Conservation (phyloP, 2,113 vertebrate species). For the Mesocricetus auratus region DNA sequence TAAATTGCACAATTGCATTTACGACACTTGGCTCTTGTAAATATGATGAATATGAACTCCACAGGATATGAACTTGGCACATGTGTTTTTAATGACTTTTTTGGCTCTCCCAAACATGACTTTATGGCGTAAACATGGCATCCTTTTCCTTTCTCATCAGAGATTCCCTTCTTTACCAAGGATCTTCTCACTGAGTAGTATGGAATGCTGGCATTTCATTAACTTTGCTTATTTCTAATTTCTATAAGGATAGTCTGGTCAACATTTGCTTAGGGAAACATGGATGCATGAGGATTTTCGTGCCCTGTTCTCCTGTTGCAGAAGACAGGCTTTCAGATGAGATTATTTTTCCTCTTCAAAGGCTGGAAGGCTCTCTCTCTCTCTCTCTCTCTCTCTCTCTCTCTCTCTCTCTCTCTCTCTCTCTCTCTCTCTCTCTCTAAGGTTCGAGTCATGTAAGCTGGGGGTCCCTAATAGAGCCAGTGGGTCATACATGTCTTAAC, state of each 20-base stretch:
- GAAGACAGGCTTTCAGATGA: not conserved
- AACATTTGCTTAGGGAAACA: not conserved
- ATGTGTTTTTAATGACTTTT: constrained; percentile 4
- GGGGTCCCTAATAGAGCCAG: constrained; percentile 19
- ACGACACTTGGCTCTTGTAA: not conserved
- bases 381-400: not conserved
- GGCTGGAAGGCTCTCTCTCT: not conserved
- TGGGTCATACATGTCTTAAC: not conserved
- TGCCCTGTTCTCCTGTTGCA: not conserved
- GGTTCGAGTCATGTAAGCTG: not conserved
- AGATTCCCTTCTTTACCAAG: constrained; percentile 6
- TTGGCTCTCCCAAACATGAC: not conserved
- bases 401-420: not conserved
- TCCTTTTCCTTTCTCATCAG: constrained; percentile 29
- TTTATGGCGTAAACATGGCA: not conserved
- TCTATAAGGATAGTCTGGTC: constrained; percentile 25
- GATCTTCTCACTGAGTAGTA: not conserved
- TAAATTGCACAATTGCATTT: not conserved
- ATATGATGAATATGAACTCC: not conserved
- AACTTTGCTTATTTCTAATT: constrained; percentile 29
- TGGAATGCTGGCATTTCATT: constrained; percentile 46
- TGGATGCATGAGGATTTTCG: not conserved
- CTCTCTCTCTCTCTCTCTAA: not conserved
- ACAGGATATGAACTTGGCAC: not conserved
- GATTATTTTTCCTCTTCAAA: not conserved